A percentile compares a stretch with the other conserved stretches of the same genome.
Conservation (phyloP, 2,113 vertebrate species). For the Phocoena sinus region DNA sequence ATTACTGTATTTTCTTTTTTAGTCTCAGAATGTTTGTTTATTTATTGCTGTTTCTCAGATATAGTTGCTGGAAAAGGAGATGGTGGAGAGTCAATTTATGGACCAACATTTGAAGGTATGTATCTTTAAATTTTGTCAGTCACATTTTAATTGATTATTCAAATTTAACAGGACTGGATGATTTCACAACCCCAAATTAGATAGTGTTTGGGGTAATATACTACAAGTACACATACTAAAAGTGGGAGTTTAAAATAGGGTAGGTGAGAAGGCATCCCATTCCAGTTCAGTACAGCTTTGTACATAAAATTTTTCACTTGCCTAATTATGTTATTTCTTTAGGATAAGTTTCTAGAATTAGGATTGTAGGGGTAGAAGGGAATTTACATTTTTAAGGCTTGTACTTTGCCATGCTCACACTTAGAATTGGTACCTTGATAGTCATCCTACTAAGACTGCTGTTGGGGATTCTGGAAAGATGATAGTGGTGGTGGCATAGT, state of each 20-base stretch:
- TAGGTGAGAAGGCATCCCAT: background rate
- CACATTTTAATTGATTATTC: background rate
- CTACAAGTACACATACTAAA: background rate
- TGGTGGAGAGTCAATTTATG: conserved; percentile 89
- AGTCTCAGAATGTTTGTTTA: conserved; percentile 28
- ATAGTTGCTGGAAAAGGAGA: conserved; percentile 84
- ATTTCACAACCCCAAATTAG: background rate
- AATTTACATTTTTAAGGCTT: background rate
- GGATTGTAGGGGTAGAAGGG: background rate
- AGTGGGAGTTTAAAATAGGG: background rate
- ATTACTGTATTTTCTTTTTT: background rate
- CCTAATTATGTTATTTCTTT: background rate
- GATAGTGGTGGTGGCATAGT: background rate
- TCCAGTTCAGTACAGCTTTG: background rate
- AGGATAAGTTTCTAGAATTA: background rate
- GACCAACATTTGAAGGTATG: conserved; percentile 76
- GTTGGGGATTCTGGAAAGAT: background rate
- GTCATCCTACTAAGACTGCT: background rate
- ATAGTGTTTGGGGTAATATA: background rate
- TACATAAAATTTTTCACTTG: background rate
- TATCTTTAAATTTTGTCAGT: conserved; percentile 33
- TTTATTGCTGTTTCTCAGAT: conserved; percentile 78
- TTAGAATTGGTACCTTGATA: background rate
- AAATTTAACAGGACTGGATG: background rate
- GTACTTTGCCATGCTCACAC: background rate